Percentiles rank a stretch among this genome's conserved stretches.
Evolutionary conservation across 2,797 vertebrate species (phyloP).

Genomic region (Sebastolobus altivelis): DNA sequence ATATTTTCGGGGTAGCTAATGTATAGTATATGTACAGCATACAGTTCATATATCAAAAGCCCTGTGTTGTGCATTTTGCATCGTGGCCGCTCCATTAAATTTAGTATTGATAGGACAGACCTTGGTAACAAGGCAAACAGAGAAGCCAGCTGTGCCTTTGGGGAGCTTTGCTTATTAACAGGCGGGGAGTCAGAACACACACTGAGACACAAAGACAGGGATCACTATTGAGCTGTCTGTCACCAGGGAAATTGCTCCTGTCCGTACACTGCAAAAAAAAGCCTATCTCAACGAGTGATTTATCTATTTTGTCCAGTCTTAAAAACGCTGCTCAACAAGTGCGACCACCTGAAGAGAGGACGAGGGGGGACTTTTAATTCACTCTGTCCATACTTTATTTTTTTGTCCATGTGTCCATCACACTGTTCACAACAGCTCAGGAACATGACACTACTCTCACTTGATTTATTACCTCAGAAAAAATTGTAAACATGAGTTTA

Average conservation of each 20-base stretch:
- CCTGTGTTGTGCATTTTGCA: constrained; percentile 42
- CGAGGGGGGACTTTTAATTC: neutral
- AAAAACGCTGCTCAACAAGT: constrained; percentile 29
- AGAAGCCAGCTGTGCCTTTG: constrained; percentile 72
- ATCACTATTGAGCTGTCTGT: constrained; percentile 73
- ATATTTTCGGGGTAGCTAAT: constrained; percentile 4
- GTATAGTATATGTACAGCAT: constrained; percentile 10
- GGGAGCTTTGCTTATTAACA: constrained; percentile 77
- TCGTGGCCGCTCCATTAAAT: constrained; percentile 58
- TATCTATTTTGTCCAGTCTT: constrained; percentile 34
- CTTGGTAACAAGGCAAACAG: constrained; percentile 70
- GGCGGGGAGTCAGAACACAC: constrained; percentile 71
- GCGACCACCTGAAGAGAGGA: constrained; percentile 39
- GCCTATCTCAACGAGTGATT: constrained; percentile 28
- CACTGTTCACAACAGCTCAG: neutral
- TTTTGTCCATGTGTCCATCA: constrained; percentile 29
- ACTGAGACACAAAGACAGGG: constrained; percentile 60
- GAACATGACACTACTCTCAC: neutral
- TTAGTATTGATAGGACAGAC: constrained; percentile 60
- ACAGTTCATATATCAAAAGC: constrained; percentile 16
- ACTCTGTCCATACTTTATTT: neutral
- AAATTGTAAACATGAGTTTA: neutral
- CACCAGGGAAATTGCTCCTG: constrained; percentile 64
- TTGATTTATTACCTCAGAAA: neutral
- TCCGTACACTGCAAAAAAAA: constrained; percentile 30